These are phyloP conservation scores for Campoletis raptor DNA, from an alignment of 2,888 invertebrate genomes.

Conservation along the genomic window DNA sequence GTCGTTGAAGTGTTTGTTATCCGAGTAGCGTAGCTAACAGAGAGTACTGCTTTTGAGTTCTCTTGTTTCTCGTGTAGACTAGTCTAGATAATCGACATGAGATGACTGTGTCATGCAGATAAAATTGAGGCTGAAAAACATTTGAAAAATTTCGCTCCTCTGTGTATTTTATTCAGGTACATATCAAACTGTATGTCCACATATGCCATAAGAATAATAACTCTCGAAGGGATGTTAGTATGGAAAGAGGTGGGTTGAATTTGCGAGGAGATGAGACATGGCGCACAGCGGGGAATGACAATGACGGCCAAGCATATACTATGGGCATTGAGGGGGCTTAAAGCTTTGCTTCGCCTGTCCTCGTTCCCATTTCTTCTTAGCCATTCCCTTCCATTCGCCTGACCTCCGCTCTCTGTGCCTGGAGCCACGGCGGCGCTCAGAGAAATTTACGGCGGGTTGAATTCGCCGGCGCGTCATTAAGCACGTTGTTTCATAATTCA, in stretches of 20 bases:
- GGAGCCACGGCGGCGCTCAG: slow-evolving; percentile 57
- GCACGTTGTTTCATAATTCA: slow-evolving; percentile 85
- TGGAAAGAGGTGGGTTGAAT: slow-evolving; percentile 47
- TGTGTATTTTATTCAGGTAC: not conserved
- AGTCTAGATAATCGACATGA: not conserved
- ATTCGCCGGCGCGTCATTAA: slow-evolving; percentile 84
- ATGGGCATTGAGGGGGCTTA: slow-evolving; percentile 76
- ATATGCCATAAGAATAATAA: slow-evolving; percentile 15
- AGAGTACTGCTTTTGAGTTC: slow-evolving; percentile 19
- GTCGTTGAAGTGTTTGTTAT: slow-evolving; percentile 30
- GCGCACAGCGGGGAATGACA: slow-evolving; percentile 75
- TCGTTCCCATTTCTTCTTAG: slow-evolving; percentile 49
- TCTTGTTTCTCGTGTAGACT: not conserved
- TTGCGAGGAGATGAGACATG: slow-evolving; percentile 50
- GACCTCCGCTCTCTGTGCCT: slow-evolving; percentile 62
- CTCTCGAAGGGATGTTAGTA: slow-evolving; percentile 39
- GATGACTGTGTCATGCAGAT: not conserved
- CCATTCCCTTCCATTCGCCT: slow-evolving; percentile 63
- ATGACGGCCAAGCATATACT: slow-evolving; percentile 74
- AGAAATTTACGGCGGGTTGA: slow-evolving; percentile 82
- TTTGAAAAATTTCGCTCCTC: slow-evolving; percentile 5
- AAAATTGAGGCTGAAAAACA: slow-evolving; percentile 1
- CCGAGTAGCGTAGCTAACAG: slow-evolving; percentile 5
- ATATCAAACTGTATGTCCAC: not conserved
- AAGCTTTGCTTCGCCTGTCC: slow-evolving; percentile 69